These are phyloP conservation scores for Acleris holmiana DNA, from an alignment of 2,888 invertebrate species.

Conservation along the genomic window DNA sequence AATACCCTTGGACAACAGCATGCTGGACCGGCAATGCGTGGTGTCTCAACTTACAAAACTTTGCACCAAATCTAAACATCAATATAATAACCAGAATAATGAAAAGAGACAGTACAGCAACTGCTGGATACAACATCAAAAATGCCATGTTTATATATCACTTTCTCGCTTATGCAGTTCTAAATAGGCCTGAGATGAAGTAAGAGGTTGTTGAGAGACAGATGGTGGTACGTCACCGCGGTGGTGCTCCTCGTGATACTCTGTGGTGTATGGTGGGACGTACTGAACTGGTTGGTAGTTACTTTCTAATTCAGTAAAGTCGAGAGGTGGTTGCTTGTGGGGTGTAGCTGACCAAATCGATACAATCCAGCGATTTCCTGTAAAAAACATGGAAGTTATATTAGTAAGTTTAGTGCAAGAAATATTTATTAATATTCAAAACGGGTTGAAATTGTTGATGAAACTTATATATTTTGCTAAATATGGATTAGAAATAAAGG, in stretches of 20 bases:
- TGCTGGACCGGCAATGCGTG: conserved; percentile 85
- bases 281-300: conserved; percentile 62
- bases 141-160: conserved; percentile 90
- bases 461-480: no score
- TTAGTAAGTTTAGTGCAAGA: no score
- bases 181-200: conserved; percentile 81
- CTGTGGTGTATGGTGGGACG: conserved; percentile 57
- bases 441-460: no score
- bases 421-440: no score
- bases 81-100: conserved; percentile 90
- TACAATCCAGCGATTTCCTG: conserved; percentile 93
- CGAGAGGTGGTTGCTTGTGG: conserved; percentile 91
- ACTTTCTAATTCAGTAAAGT: conserved; percentile 89
- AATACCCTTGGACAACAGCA: conserved; percentile 82
- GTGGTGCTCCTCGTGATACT: conserved; percentile 57
- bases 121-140: conserved; percentile 91
- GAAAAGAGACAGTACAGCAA: conserved; percentile 89
- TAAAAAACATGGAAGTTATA: neutral
- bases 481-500: no score
- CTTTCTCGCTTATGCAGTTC: conserved; percentile 92
- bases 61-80: conserved; percentile 90
- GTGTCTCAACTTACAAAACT: conserved; percentile 88
- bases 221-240: conserved; percentile 62
- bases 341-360: conserved; percentile 94
- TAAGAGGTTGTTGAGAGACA: conserved; percentile 68